phyloP scores from a whole-genome alignment of 2,113 vertebrate genomes.

The Bubo scandiacus region DNA sequence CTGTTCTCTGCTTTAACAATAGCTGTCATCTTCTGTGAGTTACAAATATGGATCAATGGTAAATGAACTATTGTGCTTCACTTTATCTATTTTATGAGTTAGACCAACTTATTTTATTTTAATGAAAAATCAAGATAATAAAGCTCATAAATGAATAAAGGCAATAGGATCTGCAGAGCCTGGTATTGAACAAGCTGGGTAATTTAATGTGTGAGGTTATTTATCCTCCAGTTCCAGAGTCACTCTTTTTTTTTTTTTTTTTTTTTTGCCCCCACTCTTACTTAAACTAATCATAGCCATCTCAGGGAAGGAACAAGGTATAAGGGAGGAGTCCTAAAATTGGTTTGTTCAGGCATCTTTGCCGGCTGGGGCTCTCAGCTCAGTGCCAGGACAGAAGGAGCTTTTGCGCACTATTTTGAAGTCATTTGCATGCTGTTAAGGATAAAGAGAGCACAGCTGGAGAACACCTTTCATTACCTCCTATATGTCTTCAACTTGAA shows the following conservation, averaged over 20 bases:
- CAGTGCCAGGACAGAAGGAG: background rate
- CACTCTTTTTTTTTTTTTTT: background rate
- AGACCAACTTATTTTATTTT: slow-evolving; percentile 15
- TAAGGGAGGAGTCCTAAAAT: background rate
- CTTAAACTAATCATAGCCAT: background rate
- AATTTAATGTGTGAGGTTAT: slow-evolving; percentile 13
- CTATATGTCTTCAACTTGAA: background rate
- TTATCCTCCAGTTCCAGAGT: background rate
- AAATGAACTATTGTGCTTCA: slow-evolving; percentile 13
- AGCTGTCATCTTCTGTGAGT: background rate
- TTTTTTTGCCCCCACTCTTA: background rate
- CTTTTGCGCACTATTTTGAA: background rate
- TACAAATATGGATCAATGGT: slow-evolving; percentile 11
- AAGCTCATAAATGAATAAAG: slow-evolving; percentile 42
- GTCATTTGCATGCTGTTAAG: background rate
- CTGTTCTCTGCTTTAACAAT: background rate
- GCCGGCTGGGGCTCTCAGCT: background rate
- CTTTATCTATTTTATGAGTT: slow-evolving; percentile 13
- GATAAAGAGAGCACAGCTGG: background rate
- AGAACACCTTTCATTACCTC: background rate
- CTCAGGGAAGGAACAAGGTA: background rate
- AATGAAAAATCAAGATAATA: slow-evolving; percentile 55
- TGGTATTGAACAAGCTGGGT: background rate
- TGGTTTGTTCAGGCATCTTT: background rate
- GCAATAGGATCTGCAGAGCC: background rate